These are phyloP conservation scores for Diplodus puntazzo DNA, from an alignment of 2,797 vertebrate species.

Conservation along the genomic window DNA sequence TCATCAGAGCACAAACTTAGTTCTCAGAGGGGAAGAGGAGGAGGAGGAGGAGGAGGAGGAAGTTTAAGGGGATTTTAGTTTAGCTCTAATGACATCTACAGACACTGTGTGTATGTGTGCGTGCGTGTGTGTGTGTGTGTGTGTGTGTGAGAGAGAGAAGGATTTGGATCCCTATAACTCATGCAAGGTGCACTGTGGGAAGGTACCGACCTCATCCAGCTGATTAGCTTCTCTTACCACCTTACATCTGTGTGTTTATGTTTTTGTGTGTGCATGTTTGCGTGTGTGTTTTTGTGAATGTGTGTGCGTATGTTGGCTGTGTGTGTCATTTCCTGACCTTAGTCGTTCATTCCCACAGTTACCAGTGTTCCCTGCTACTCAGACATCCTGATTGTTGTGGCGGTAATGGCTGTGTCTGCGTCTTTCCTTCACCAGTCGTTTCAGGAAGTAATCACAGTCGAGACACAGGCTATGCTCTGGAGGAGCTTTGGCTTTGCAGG, in stretches of 20 bases:
- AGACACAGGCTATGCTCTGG: neutral
- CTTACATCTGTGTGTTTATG: conserved; percentile 25
- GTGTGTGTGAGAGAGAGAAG: conserved; percentile 23
- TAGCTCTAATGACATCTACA: conserved; percentile 72
- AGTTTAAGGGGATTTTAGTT: conserved; percentile 60
- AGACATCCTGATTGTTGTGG: conserved; percentile 20
- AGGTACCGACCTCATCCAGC: conserved; percentile 10
- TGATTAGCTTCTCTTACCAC: conserved; percentile 27
- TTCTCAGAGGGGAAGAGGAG: conserved; percentile 62
- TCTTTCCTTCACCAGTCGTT: neutral
- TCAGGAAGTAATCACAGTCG: conserved; percentile 32
- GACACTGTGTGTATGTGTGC: conserved; percentile 39
- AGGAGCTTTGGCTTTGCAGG: neutral
- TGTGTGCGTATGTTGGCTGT: neutral
- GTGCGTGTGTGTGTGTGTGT: conserved; percentile 21
- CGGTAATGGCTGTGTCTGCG: neutral
- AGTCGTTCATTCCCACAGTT: conserved; percentile 54
- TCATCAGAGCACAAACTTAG: conserved; percentile 61
- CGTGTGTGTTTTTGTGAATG: conserved; percentile 1
- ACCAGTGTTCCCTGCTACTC: conserved; percentile 32
- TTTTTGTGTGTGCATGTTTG: conserved; percentile 15
- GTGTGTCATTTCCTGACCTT: conserved; percentile 41
- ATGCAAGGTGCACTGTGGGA: conserved; percentile 61
- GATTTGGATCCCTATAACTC: conserved; percentile 16
- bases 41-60: conserved; percentile 59